Base-by-base conservation (phyloP, 2,888 invertebrate genomes). In the Temnothorax rugatulus region DNA sequence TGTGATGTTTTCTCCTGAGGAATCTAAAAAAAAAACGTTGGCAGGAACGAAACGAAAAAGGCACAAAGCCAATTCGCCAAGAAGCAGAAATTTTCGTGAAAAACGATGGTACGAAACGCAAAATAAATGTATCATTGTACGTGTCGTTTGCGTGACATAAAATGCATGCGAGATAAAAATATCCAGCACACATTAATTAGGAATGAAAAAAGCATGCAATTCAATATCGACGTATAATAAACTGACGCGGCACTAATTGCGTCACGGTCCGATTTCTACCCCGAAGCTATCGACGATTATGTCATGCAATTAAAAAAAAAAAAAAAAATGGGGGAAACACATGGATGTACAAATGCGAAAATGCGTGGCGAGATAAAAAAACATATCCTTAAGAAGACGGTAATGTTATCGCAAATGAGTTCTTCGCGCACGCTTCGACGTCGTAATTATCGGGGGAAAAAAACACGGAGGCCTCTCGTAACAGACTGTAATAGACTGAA, bases 261-360 rank as follows among this genome's bases (percentile, higher is more conserved):
- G 52, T 73, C 73, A 73, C 57, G 74, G 25, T 41, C 13, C 47
- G 79, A 81, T 74, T 73, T 79, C 74, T 81, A 81, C 57, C 79
- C 74, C 18, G 47, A n/a, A 81, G 57, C 73, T 59, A 74, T 21
- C 44, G 57, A 4, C 21, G 52, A 73, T 81, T 81, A 59, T 73
- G 59, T 73, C 74, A 73, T 59, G 47, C 34, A 13, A 47, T 15
- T 18, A 77, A 68, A 47, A 38, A 38, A 64, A 18, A 21, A 77
- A 68, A 47, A 38, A 38, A 64, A 18, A 34, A 29, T 8, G 18
- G 18, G 7, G 38, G 25, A 38, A 11, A 21, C 21, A 5, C 2
- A 21, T 7, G 18, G 38, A 52, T 52, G 61, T 47, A 4, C 34
- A 9, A 21, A 18, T 29, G 7, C 3, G n/a, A 57, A 54, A 50